Conservation (phyloP, 2,888 invertebrate species). For the Drosophila demipolita region DNA sequence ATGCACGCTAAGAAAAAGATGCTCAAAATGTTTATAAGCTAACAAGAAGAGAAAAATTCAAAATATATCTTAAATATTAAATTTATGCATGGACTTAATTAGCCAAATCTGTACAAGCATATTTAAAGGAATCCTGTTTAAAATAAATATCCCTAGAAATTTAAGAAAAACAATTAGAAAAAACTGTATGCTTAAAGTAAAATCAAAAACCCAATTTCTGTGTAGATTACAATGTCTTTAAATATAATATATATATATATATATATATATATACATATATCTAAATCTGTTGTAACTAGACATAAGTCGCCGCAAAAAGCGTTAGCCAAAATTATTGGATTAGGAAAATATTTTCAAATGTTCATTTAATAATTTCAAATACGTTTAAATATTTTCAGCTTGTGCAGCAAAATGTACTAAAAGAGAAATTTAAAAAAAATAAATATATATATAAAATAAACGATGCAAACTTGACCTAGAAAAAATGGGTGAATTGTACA, state of each 20-base stretch:
- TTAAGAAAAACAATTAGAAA: slow-evolving; percentile 1
- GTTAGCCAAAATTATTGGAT: slow-evolving; percentile 11
- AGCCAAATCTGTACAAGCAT: slow-evolving; percentile 63
- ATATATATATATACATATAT: background rate
- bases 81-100: slow-evolving; percentile 28
- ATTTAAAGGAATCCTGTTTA: slow-evolving; percentile 21
- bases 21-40: slow-evolving; percentile 36
- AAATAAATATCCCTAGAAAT: background rate
- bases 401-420: background rate
- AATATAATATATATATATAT: background rate
- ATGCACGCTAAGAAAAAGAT: slow-evolving; percentile 32
- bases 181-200: slow-evolving; percentile 11
- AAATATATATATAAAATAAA: background rate
- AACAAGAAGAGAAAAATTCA: slow-evolving; percentile 5
- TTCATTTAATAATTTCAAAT: background rate
- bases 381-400: slow-evolving; percentile 2
- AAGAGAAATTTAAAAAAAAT: background rate
- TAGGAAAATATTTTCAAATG: background rate
- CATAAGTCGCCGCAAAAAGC: background rate
- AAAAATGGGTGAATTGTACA: slow-evolving; percentile 30
- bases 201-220: slow-evolving; percentile 32
- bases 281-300: slow-evolving; percentile 39
- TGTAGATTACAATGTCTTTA: slow-evolving; percentile 21
- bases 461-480: background rate
- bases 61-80: background rate